Percentiles rank a stretch among this genome's conserved stretches.
Conservation (phyloP, 2,888 invertebrate genomes). For the Dicycla oo region DNA sequence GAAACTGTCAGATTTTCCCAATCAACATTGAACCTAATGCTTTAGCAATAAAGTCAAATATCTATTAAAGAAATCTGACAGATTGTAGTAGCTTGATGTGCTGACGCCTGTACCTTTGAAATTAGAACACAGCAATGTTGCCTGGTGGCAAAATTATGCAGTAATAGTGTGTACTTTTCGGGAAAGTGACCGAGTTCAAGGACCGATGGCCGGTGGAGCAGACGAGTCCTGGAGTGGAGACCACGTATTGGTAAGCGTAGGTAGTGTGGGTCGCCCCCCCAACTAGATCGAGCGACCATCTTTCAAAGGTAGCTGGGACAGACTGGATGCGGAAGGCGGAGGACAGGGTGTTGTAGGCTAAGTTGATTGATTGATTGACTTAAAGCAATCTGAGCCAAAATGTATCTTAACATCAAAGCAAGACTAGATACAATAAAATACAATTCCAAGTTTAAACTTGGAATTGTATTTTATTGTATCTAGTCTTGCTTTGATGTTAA, state of each 20-base stretch:
- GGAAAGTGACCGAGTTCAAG: not conserved
- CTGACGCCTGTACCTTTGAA: too few relatives aligned
- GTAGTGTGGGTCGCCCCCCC: not conserved
- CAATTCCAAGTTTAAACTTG: not conserved
- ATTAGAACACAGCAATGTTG: conserved; percentile 4
- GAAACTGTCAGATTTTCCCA: too few relatives aligned
- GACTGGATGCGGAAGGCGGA: not conserved
- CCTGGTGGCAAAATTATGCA: not conserved
- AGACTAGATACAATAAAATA: not conserved
- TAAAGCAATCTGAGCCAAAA: not conserved
- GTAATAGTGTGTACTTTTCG: not conserved
- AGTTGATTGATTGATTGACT: not conserved
- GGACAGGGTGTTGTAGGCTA: not conserved
- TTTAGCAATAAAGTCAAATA: too few relatives aligned
- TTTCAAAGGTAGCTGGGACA: not conserved
- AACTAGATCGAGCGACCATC: not conserved
- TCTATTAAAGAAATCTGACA: too few relatives aligned
- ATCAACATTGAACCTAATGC: too few relatives aligned
- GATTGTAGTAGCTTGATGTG: too few relatives aligned
- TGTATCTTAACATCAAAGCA: not conserved
- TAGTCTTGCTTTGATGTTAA: not conserved
- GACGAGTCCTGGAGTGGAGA: not conserved
- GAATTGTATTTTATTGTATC: not conserved
- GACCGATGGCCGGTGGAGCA: not conserved
- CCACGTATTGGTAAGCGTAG: not conserved